Conservation (phyloP, 1,140 invertebrate genomes). For the Brachionus rotundiformis region DNA sequence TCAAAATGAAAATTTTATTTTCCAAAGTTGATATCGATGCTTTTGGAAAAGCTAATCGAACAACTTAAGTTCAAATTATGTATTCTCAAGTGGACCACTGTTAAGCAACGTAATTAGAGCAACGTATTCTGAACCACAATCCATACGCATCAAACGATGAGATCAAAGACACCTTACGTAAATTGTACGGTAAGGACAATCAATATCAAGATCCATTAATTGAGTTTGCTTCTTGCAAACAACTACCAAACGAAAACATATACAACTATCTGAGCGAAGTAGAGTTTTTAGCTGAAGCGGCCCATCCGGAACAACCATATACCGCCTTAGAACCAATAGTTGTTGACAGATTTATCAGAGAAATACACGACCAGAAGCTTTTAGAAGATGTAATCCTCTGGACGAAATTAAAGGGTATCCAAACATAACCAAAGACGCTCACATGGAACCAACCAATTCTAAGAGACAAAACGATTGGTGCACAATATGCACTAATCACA, state of each 20-base stretch:
- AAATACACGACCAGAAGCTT: slow-evolving; percentile 19
- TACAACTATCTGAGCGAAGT: slow-evolving; percentile 24
- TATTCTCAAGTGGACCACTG: neutral
- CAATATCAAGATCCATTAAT: neutral
- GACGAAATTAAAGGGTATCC: neutral
- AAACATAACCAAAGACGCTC: neutral
- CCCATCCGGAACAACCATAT: neutral
- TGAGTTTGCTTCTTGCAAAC: slow-evolving; percentile 3
- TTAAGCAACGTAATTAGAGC: neutral
- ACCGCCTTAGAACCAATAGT: slow-evolving; percentile 9
- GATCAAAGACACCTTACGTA: slow-evolving; percentile 6
- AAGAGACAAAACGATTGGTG: slow-evolving; percentile 18
- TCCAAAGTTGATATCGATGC: neutral
- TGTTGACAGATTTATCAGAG: slow-evolving; percentile 35
- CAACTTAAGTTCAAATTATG: slow-evolving; percentile 8
- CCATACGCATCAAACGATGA: neutral
- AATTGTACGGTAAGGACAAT: slow-evolving; percentile 11
- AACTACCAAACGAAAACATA: slow-evolving; percentile 36
- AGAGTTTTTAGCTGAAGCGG: slow-evolving; percentile 10
- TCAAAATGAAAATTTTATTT: neutral
- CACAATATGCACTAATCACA: neutral
- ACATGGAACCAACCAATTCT: neutral
- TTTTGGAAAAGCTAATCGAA: neutral
- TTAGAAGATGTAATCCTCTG: neutral
- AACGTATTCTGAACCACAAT: neutral